Evolutionary conservation across 2,797 vertebrate species (phyloP).

Genomic region (Botia almorhae): DNA sequence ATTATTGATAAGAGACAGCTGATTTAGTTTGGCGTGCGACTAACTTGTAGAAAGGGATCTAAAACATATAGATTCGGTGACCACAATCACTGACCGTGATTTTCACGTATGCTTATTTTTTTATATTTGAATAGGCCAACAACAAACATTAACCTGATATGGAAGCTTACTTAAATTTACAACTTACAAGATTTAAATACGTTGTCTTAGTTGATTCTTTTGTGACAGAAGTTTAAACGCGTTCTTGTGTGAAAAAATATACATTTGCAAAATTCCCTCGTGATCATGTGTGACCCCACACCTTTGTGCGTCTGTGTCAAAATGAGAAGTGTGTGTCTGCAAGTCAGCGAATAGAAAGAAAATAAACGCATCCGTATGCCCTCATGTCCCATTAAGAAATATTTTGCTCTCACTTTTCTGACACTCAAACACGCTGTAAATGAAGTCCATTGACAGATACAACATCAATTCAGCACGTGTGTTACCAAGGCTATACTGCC

Average conservation of each 20-base stretch:
- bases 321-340: neutral
- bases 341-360: neutral
- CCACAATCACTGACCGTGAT: neutral
- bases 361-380: neutral
- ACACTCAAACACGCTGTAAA: slow-evolving; percentile 35
- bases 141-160: neutral
- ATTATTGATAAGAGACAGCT: neutral
- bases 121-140: neutral
- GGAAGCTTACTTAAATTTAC: neutral
- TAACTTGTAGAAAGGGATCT: slow-evolving; percentile 5
- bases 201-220: neutral
- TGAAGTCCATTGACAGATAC: slow-evolving; percentile 35
- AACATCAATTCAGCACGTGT: slow-evolving; percentile 43
- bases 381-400: neutral
- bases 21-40: neutral
- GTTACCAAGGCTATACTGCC: slow-evolving; percentile 37
- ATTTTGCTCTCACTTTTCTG: slow-evolving; percentile 3
- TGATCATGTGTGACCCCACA: neutral
- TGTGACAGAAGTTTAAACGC: neutral
- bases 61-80: neutral
- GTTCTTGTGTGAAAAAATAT: neutral
- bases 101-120: neutral
- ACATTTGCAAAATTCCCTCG: neutral
- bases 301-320: neutral
- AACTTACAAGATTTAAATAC: neutral